phyloP scores from a whole-genome alignment of 2,113 vertebrate species.

The Zingel zingel region DNA sequence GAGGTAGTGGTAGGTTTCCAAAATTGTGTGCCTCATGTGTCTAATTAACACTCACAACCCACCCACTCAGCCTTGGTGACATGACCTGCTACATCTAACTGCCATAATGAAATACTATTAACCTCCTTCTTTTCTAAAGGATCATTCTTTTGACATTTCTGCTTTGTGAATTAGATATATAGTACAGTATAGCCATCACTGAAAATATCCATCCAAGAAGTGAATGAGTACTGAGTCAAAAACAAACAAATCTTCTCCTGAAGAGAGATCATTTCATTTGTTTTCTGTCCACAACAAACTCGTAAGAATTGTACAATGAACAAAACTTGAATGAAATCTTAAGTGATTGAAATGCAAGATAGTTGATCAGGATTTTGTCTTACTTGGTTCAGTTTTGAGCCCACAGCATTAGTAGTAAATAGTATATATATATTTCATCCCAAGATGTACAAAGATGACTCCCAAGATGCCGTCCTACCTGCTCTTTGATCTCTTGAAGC shows the following conservation, averaged over 20 bases:
- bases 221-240: not conserved
- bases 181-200: not conserved
- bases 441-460: not conserved
- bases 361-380: not conserved
- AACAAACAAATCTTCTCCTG: not conserved
- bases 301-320: not conserved
- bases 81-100: constrained; percentile 46
- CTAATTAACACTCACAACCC: constrained; percentile 58
- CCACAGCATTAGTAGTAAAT: not conserved
- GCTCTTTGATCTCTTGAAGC: constrained; percentile 99
- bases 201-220: not conserved
- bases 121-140: not conserved
- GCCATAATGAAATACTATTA: not conserved
- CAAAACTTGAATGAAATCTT: not conserved
- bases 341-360: not conserved
- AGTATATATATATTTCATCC: not conserved
- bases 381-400: not conserved
- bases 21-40: constrained; percentile 18
- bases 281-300: not conserved
- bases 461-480: constrained; percentile 83
- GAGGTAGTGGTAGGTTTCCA: constrained; percentile 1
- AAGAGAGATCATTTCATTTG: not conserved
- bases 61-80: constrained; percentile 28
- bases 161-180: not conserved
- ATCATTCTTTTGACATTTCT: not conserved